A percentile compares a stretch with the other conserved stretches of the same genome.
Evolutionary conservation across 2,113 vertebrate species (phyloP).

Genomic region (Melanostigma gelatinosum): DNA sequence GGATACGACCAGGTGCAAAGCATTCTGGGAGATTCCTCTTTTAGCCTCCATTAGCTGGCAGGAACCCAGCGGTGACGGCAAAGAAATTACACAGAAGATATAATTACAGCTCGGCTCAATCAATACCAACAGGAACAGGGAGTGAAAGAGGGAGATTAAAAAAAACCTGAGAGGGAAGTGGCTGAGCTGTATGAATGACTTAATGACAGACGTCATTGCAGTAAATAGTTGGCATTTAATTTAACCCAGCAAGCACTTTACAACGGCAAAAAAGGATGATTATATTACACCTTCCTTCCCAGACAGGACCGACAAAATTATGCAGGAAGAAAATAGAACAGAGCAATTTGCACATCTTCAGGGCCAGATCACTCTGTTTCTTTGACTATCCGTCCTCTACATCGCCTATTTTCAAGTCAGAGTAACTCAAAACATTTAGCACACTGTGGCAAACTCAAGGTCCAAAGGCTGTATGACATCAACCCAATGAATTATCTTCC

Average conservation of each 20-base stretch:
- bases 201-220: conserved; percentile 61
- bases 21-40: conserved; percentile 67
- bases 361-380: not conserved
- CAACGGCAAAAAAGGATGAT: conserved; percentile 28
- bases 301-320: conserved; percentile 21
- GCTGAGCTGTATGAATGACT: conserved; percentile 63
- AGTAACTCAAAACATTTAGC: conserved; percentile 20
- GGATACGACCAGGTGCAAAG: conserved; percentile 64
- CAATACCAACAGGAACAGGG: conserved; percentile 70
- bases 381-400: not conserved
- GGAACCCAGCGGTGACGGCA: conserved; percentile 68
- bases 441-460: not conserved
- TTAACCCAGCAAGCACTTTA: conserved; percentile 36
- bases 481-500: conserved; percentile 20
- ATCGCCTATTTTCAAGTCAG: conserved; percentile 5
- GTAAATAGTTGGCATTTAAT: conserved; percentile 46
- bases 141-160: conserved; percentile 53
- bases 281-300: conserved; percentile 14
- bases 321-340: conserved; percentile 20
- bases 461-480: conserved; percentile 1
- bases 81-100: conserved; percentile 74
- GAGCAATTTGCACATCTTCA: conserved; percentile 25
- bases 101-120: conserved; percentile 77
- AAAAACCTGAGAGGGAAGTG: conserved; percentile 47
- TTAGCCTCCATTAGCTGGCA: conserved; percentile 72